Evolutionary conservation across 35 echinoderm and acorn worm genomes (phyloP).

Genomic region (Patiria miniata): DNA sequence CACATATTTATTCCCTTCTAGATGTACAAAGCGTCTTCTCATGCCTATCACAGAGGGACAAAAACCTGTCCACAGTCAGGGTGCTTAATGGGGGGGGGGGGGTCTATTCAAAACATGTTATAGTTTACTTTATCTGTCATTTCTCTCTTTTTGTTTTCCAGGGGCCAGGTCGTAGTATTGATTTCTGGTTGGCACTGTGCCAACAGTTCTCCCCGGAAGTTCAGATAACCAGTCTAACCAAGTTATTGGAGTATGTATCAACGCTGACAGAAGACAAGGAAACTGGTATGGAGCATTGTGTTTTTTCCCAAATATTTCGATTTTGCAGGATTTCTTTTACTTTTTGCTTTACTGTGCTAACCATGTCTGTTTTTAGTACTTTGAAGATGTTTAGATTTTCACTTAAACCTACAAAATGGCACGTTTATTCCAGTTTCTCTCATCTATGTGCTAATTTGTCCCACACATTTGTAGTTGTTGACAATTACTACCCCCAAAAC

Average conservation of each 20-base stretch:
- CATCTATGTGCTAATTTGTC: no score
- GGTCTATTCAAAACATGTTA: neutral
- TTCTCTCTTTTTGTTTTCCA: neutral
- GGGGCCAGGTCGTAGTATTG: slow-evolving; percentile 64
- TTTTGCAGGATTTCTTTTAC: no score
- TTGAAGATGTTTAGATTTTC: neutral
- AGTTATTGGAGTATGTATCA: slow-evolving; percentile 64
- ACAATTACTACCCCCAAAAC: no score
- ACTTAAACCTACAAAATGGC: neutral
- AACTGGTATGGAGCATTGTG: neutral
- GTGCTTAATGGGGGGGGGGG: no score
- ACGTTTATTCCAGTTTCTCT: neutral
- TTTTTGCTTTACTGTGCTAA: no score
- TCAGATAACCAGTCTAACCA: slow-evolving; percentile 66
- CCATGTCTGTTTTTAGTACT: no score
- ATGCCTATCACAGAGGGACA: no score
- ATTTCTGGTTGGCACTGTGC: slow-evolving; percentile 83
- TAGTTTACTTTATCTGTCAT: neutral
- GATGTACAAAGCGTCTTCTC: no score
- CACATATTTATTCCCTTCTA: no score
- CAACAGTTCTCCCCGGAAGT: slow-evolving; percentile 52
- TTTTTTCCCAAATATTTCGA: no score
- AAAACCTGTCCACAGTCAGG: no score
- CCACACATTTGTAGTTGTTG: no score
- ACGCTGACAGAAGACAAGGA: slow-evolving; percentile 72